phyloP scores from a whole-genome alignment of 2,888 invertebrate species.

The Tupiocoris notatus region DNA sequence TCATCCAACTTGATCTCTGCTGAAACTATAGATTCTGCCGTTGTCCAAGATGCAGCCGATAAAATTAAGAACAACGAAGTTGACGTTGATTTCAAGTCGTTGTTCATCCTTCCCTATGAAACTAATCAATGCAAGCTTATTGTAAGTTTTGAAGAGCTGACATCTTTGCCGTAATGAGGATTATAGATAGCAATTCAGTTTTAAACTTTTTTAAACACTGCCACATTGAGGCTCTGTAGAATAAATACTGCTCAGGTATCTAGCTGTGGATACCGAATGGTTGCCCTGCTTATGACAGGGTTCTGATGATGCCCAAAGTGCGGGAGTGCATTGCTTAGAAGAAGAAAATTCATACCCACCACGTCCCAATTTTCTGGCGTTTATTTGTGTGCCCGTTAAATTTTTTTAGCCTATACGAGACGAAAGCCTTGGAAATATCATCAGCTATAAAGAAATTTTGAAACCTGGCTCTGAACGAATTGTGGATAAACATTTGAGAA shows the following conservation, averaged over 20 bases:
- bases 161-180: too few relatives aligned
- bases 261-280: too few relatives aligned
- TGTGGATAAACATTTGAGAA: conserved; percentile 10
- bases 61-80: conserved; percentile 4
- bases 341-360: too few relatives aligned
- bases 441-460: conserved; percentile 22
- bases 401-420: conserved; percentile 24
- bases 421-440: conserved; percentile 13
- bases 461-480: conserved; percentile 26
- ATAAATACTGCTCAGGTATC: too few relatives aligned
- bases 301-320: too few relatives aligned
- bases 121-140: conserved; percentile 13
- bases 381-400: too few relatives aligned
- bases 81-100: conserved; percentile 22
- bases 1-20: conserved; percentile 6
- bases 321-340: too few relatives aligned
- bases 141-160: conserved; percentile 18
- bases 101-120: conserved; percentile 24
- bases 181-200: background rate
- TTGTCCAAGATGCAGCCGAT: conserved; percentile 1
- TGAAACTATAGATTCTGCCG: background rate
- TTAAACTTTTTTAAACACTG: background rate
- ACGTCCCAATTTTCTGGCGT: too few relatives aligned
- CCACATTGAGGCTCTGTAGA: too few relatives aligned
- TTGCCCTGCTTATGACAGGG: too few relatives aligned